Conservation (phyloP, 2,797 vertebrate genomes). For the Pantherophis vulpinus region DNA sequence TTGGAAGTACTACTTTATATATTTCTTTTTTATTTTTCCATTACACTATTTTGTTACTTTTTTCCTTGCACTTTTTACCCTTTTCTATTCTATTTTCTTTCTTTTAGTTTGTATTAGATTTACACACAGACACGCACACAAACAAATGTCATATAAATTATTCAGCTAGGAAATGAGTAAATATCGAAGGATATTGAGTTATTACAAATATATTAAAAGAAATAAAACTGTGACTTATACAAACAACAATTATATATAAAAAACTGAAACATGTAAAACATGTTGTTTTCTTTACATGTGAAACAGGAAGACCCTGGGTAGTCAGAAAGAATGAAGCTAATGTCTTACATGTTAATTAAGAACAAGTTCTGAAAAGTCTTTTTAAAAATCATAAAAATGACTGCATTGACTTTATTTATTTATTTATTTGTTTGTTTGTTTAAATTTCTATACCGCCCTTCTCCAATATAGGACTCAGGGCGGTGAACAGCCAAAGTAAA, state of each 20-base stretch:
- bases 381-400: background rate
- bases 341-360: background rate
- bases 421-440: no score
- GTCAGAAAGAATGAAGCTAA: background rate
- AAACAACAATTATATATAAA: background rate
- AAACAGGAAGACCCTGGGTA: background rate
- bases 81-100: background rate
- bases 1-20: background rate
- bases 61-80: background rate
- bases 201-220: background rate
- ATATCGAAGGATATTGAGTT: background rate
- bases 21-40: background rate
- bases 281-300: background rate
- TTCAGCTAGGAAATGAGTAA: background rate
- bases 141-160: background rate
- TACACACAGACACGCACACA: background rate
- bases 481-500: no score
- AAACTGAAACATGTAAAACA: background rate
- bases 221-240: background rate
- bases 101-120: background rate
- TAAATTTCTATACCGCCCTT: no score
- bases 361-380: background rate
- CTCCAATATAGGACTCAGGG: no score
- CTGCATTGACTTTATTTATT: background rate
- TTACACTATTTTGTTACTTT: background rate